Conservation (phyloP, 2,888 invertebrate genomes). For the Sussaba pulchella region DNA sequence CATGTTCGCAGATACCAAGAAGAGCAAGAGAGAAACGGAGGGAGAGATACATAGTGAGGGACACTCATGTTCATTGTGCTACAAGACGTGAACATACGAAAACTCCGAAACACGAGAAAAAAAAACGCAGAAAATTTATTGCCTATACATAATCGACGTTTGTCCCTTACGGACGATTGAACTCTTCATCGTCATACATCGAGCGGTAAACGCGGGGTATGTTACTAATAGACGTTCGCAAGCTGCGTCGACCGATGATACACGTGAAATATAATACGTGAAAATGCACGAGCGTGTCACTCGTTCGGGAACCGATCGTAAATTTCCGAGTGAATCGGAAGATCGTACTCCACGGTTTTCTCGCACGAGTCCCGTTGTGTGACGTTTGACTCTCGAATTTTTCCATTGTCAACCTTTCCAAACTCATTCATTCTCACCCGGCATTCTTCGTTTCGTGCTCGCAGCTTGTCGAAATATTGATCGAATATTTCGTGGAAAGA, state of each 20-base stretch:
- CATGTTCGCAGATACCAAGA: not conserved
- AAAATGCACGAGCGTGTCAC: constrained; percentile 39
- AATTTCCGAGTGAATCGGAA: constrained; percentile 51
- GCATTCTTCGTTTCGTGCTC: too few relatives aligned
- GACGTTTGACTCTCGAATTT: constrained; percentile 28
- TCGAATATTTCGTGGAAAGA: too few relatives aligned
- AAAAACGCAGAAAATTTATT: constrained; percentile 65
- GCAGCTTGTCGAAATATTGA: too few relatives aligned
- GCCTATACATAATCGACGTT: constrained; percentile 63
- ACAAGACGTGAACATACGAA: constrained; percentile 5
- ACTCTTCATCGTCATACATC: constrained; percentile 56
- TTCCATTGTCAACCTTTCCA: constrained; percentile 10
- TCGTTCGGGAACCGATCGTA: constrained; percentile 50
- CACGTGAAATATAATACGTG: constrained; percentile 25
- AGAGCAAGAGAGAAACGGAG: too few relatives aligned
- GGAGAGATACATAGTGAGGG: too few relatives aligned
- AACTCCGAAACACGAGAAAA: constrained; percentile 39
- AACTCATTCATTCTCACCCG: too few relatives aligned
- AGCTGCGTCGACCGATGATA: constrained; percentile 51
- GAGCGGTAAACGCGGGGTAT: constrained; percentile 53
- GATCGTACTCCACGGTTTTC: constrained; percentile 7
- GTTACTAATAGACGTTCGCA: constrained; percentile 64
- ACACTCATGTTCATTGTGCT: not conserved
- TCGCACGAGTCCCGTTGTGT: constrained; percentile 42
- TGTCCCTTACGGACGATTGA: constrained; percentile 69